Evolutionary conservation across 2,888 invertebrate genomes (phyloP), one percentile per base, ranked within the genome.

Genomic region (Tipula helvola): DNA sequence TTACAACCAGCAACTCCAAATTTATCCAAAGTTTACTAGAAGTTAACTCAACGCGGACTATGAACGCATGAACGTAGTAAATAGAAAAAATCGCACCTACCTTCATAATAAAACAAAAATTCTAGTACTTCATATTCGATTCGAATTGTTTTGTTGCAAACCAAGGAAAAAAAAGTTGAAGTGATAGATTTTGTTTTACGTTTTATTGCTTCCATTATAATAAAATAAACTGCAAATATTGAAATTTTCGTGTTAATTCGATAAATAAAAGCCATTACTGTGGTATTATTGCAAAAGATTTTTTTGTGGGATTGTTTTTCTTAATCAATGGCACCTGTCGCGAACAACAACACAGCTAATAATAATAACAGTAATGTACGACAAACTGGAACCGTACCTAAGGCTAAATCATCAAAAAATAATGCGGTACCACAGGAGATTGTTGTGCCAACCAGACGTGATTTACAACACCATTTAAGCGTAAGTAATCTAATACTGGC

Each of bases 321-420:
- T 18, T 28, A 2, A 28, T 71, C 71, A 71, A 71, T 71, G 71
- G 71, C 71, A 71, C 71, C 71, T 71, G 71, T 71, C 71, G 71
- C 85, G 42, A 85, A 85, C 41, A 85, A 85, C 16, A 85, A 41
- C 85, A 85, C 36, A n/a, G 36, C 41, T n/a, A 85, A 85, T 13
- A 85, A 83, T 36, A 83, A 85, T 42, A 85, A 36, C 42, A 86
- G 47, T 16, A 86, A 85, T 87, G 87, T 87, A 5, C 88, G 88
- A 89, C 92, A 92, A 89, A 95, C 95, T 89, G 95, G 95, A 89
- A 94, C 95, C 71, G 94, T 95, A 89, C 95, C 95, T 88, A 95
- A 95, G 92, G 92, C 93, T 87, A 94, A 93, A 91, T 92, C 92
- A 87, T 92, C 93, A 88, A 93, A 93, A 90, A 93, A 93, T 90